phyloP scores from a whole-genome alignment of 2,113 vertebrate species.

The Ornithorhynchus anatinus region DNA sequence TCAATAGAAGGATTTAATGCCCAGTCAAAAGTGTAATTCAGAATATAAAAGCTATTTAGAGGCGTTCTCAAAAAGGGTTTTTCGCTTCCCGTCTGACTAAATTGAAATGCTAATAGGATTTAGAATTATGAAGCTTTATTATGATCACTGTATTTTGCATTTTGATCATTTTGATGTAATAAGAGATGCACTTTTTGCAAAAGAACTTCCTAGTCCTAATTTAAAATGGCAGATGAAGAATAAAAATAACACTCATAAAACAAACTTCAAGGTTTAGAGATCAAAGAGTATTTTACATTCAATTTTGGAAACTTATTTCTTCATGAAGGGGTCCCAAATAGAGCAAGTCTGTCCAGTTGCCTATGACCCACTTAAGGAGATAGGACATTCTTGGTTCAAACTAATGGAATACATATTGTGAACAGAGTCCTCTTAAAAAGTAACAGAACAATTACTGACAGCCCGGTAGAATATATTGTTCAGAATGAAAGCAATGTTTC shows the following conservation, averaged over 20 bases:
- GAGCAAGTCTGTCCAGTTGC: not conserved
- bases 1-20: not conserved
- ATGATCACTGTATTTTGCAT: not conserved
- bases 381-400: not conserved
- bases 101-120: constrained; percentile 17
- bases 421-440: not conserved
- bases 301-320: not conserved
- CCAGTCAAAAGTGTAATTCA: constrained; percentile 2
- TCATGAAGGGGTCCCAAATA: not conserved
- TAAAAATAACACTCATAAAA: not conserved
- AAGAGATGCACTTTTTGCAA: constrained; percentile 1
- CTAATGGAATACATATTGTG: not conserved
- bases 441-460: not conserved
- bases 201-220: constrained; percentile 14
- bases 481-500: too few relatives aligned
- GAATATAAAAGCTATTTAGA: constrained; percentile 4
- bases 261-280: not conserved
- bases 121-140: constrained; percentile 2
- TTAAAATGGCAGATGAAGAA: constrained; percentile 8
- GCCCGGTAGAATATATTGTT: too few relatives aligned
- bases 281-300: constrained; percentile 8
- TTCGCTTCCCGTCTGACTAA: not conserved
- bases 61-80: not conserved
- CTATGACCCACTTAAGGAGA: not conserved
- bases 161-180: not conserved